These are phyloP conservation scores for Halcyon leucocephala DNA, from an alignment of 2,797 vertebrate species.

Conservation along the genomic window DNA sequence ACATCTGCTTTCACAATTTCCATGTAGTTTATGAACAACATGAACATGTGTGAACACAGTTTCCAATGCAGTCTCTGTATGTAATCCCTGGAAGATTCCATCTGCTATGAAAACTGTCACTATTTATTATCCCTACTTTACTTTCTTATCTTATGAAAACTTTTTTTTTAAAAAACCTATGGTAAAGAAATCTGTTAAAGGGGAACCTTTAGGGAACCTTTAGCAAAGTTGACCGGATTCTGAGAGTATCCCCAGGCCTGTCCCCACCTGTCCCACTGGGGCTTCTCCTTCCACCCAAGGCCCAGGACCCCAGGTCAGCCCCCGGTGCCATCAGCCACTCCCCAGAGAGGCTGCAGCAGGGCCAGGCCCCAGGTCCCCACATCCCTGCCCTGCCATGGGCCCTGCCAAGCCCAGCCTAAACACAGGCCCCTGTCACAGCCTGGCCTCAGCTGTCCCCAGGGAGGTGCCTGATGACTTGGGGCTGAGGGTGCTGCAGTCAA, in stretches of 20 bases:
- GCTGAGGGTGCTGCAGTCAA: background rate
- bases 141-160: background rate
- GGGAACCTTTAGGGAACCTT: accelerated
- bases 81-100: background rate
- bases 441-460: too few species aligned
- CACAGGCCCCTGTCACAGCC: too few species aligned
- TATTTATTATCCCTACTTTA: background rate
- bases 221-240: background rate
- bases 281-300: background rate
- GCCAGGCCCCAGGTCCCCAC: accelerated
- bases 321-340: too few species aligned
- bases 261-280: accelerated
- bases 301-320: background rate
- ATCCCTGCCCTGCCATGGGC: background rate
- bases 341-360: background rate
- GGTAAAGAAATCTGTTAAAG: background rate
- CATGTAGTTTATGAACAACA: background rate
- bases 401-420: too few species aligned
- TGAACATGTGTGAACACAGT: background rate
- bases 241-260: accelerated
- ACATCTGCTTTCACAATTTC: background rate
- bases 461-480: accelerated
- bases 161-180: too few species aligned
- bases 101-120: background rate
- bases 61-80: background rate